Evolutionary conservation across 2,888 invertebrate species (phyloP), one percentile per base, ranked within the genome.

Genomic region (Capitulum mitella): DNA sequence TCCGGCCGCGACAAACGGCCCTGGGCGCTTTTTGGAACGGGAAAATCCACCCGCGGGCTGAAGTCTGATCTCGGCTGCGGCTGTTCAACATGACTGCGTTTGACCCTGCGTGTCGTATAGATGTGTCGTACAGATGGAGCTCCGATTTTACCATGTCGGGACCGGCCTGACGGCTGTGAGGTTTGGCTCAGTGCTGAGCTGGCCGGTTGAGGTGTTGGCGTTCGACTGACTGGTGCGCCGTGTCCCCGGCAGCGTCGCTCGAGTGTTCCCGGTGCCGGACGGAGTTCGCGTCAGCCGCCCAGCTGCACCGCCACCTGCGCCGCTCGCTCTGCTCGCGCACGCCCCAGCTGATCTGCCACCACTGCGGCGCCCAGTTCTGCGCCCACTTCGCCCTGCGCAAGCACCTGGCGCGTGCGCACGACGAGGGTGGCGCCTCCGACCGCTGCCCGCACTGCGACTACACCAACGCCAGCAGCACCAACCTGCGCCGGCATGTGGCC

Each of bases 371-470:
- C 1, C 37, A 40, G 37, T 70, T 70, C 70, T 70, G 37, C 70
- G 70, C 37, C 6, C 37, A 40, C 70, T 40, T 37, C 40, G 37
- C 40, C 40, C 70, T 70, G 40, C 70, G 70, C 26, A 37, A 70
- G 37, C 70, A 70, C 70, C 40, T 70, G 70, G 70, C 40, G 70
- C 70, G 70, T 10, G 70, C 70, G 70, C 70, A 70, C 70, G 70
- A 40, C 70, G 70, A 70, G 70, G 34, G 64, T 34, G 26, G 40
- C 26, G 26, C 37, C 26, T 0, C 40, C 40, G 37, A 19, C 22
- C 70, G 70, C 10, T 70, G 70, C 40, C 70, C 70, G 8, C 70
- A 70, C 70, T 70, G 70, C 70, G 70, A 70, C 70, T 70, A 40
- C 40, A 70, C 70, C 70, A 70, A 70, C 70, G 12, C 10, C 10